Evolutionary conservation across 2,113 vertebrate genomes (phyloP).

Genomic region (Prinia subflava): DNA sequence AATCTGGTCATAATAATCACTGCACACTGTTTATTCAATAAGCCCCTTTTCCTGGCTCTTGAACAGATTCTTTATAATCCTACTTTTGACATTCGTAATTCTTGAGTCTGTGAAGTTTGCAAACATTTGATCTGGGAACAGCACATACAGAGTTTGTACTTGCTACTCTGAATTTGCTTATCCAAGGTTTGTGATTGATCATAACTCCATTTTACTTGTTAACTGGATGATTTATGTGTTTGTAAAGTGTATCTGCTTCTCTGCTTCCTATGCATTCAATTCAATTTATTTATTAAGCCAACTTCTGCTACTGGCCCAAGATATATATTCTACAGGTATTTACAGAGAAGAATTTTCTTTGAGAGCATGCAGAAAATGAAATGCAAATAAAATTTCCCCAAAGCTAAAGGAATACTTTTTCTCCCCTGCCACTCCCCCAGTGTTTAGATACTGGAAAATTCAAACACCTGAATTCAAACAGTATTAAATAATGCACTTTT

Average conservation of each 20-base stretch:
- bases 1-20: background rate
- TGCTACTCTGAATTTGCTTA: background rate
- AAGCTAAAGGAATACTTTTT: background rate
- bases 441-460: background rate
- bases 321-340: background rate
- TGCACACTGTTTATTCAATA: background rate
- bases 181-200: background rate
- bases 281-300: background rate
- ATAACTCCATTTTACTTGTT: background rate
- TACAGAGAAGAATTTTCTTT: background rate
- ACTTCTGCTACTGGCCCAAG: background rate
- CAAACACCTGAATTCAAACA: background rate
- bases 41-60: background rate
- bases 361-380: background rate
- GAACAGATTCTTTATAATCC: background rate
- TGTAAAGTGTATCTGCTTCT: slow-evolving; percentile 1
- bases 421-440: fast-evolving
- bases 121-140: background rate
- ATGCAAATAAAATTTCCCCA: background rate
- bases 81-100: slow-evolving; percentile 7
- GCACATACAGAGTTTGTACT: background rate
- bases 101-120: background rate
- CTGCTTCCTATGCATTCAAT: background rate
- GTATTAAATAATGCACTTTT: background rate
- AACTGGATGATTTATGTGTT: slow-evolving; percentile 6